Evolutionary conservation across 2,797 vertebrate species (phyloP).

Genomic region (Echiichthys vipera): DNA sequence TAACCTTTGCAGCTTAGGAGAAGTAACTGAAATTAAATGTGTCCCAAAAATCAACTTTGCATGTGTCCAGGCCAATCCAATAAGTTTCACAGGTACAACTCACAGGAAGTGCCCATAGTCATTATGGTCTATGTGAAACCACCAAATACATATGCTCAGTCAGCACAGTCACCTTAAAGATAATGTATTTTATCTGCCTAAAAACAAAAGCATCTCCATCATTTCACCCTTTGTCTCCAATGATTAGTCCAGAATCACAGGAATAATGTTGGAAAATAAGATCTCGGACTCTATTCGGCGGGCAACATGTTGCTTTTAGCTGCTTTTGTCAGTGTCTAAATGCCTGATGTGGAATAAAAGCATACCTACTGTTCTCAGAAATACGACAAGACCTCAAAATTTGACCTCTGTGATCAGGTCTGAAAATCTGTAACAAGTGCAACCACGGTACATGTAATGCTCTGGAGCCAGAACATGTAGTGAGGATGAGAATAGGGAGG

Average conservation of each 20-base stretch:
- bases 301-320: conserved; percentile 14
- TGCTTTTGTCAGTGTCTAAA: conserved; percentile 8
- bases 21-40: not conserved
- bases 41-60: conserved; percentile 9
- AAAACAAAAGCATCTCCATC: conserved; percentile 15
- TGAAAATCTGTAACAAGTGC: conserved; percentile 51
- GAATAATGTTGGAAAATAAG: not conserved
- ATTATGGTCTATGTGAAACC: conserved; percentile 26
- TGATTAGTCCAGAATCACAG: conserved; percentile 12
- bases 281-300: conserved; percentile 15
- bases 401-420: conserved; percentile 29
- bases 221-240: conserved; percentile 3
- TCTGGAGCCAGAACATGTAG: conserved; percentile 59
- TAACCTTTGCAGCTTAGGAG: not conserved
- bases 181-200: not conserved
- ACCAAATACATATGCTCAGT: conserved; percentile 31
- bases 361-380: not conserved
- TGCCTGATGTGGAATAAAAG: conserved; percentile 8
- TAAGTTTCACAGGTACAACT: conserved; percentile 16
- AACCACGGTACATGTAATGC: conserved; percentile 41
- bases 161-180: conserved; percentile 17
- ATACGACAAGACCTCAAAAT: not conserved
- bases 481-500: conserved; percentile 61
- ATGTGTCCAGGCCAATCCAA: conserved; percentile 1
- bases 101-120: conserved; percentile 22